Evolutionary conservation across 2,888 invertebrate genomes (phyloP).

Genomic region (Folsomia candida): DNA sequence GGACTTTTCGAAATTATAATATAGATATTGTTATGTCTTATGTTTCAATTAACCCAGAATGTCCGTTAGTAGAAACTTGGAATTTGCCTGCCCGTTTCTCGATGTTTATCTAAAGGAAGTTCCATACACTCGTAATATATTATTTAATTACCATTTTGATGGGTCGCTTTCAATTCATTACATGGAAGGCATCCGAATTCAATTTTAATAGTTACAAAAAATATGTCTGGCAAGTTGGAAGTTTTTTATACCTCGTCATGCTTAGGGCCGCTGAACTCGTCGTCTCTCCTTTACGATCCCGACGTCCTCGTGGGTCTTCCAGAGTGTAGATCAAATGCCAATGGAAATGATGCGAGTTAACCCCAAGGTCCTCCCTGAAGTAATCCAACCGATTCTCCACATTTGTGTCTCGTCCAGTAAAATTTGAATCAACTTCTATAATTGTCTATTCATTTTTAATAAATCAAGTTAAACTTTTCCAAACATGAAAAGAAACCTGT

Average conservation of each 20-base stretch:
- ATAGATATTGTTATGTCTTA: neutral
- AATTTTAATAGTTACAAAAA: neutral
- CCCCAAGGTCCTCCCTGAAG: slow-evolving; percentile 53
- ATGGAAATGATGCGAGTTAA: slow-evolving; percentile 88
- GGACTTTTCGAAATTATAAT: too few relatives aligned
- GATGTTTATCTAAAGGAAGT: neutral
- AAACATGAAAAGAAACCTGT: too few relatives aligned
- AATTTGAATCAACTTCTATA: slow-evolving; percentile 55
- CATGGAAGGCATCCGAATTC: neutral
- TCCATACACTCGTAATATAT: neutral
- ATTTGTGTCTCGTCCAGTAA: slow-evolving; percentile 71
- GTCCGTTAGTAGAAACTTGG: neutral
- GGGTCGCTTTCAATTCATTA: neutral
- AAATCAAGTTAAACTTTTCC: too few relatives aligned
- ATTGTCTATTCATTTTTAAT: too few relatives aligned
- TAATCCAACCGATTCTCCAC: slow-evolving; percentile 69
- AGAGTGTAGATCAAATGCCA: slow-evolving; percentile 87
- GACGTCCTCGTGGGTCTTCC: slow-evolving; percentile 65
- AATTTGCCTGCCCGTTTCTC: neutral
- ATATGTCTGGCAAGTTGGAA: neutral
- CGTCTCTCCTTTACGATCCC: slow-evolving; percentile 72
- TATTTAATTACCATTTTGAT: neutral
- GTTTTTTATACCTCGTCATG: slow-evolving; percentile 84
- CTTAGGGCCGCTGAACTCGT: slow-evolving; percentile 91
- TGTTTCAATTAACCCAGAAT: neutral